Conservation (phyloP, 2,888 invertebrate genomes). For the Drosophila leonis region DNA sequence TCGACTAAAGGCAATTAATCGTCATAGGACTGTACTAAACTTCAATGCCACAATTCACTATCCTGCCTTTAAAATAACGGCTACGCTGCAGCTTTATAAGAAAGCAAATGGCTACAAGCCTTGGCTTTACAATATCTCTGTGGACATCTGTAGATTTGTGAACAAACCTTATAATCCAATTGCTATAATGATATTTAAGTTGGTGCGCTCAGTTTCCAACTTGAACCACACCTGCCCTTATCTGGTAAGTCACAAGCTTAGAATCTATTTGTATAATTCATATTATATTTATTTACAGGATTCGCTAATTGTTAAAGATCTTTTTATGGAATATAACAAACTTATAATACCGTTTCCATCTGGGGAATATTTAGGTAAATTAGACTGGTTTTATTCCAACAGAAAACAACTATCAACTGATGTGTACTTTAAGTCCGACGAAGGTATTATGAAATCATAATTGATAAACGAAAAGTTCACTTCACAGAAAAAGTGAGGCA, state of each 20-base stretch:
- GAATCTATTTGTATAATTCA: background rate
- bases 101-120: slow-evolving; percentile 1
- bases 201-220: background rate
- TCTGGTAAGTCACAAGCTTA: background rate
- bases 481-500: too few relatives aligned
- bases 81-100: background rate
- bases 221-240: background rate
- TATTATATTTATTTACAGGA: background rate
- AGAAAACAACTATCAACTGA: background rate
- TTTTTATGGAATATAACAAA: background rate
- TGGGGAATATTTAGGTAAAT: background rate
- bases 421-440: background rate
- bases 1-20: background rate
- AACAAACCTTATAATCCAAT: background rate
- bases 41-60: background rate
- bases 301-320: background rate
- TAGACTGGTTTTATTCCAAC: background rate
- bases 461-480: background rate
- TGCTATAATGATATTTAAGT: background rate
- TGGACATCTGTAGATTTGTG: background rate
- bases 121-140: background rate
- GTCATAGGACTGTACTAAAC: background rate
- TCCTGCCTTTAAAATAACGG: background rate
- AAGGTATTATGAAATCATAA: background rate
- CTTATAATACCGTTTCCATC: background rate